These are phyloP conservation scores for Apteryx mantelli DNA, from an alignment of 2,113 vertebrate species.

Conservation along the genomic window DNA sequence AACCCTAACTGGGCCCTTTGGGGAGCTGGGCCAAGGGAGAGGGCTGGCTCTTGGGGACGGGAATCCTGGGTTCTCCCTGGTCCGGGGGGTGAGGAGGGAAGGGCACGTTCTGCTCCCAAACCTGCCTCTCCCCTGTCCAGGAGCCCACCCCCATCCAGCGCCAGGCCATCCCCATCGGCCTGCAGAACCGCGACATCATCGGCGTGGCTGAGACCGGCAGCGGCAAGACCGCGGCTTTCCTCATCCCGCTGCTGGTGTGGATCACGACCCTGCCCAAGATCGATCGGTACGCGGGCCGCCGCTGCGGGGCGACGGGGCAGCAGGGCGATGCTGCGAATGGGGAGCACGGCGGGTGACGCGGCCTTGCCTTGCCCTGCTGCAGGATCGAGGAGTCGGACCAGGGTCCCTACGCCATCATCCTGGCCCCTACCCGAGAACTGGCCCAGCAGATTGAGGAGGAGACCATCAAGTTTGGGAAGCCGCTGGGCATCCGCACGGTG, in stretches of 20 bases:
- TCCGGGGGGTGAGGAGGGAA: background rate
- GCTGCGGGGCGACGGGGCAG: background rate
- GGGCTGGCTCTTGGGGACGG: background rate
- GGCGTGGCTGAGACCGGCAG: conserved; percentile 97
- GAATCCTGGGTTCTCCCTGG: background rate
- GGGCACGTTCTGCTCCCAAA: background rate
- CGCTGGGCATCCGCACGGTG: conserved; percentile 94
- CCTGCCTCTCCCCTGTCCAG: conserved; percentile 48
- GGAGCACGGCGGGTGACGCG: fast-evolving
- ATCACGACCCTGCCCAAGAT: conserved; percentile 98
- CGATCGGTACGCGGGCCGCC: conserved; percentile 82
- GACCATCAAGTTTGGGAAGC: conserved; percentile 98
- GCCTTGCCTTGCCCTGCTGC: background rate
- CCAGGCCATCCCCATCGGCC: conserved; percentile 97
- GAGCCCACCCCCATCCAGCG: conserved; percentile 97
- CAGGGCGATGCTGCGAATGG: fast-evolving
- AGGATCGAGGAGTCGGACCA: conserved; percentile 98
- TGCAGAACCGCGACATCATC: conserved; percentile 98
- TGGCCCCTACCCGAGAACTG: conserved; percentile 96
- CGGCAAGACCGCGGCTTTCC: conserved; percentile 96
- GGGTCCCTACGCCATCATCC: conserved; percentile 95
- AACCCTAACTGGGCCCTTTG: fast-evolving
- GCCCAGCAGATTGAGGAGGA: conserved; percentile 99
- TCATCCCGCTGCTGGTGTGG: conserved; percentile 96
- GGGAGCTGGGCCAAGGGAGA: too few species aligned